Evolutionary conservation across 2,113 vertebrate genomes (phyloP), one percentile per base, ranked within the genome.

Genomic region (Paracanthobrama guichenoti): DNA sequence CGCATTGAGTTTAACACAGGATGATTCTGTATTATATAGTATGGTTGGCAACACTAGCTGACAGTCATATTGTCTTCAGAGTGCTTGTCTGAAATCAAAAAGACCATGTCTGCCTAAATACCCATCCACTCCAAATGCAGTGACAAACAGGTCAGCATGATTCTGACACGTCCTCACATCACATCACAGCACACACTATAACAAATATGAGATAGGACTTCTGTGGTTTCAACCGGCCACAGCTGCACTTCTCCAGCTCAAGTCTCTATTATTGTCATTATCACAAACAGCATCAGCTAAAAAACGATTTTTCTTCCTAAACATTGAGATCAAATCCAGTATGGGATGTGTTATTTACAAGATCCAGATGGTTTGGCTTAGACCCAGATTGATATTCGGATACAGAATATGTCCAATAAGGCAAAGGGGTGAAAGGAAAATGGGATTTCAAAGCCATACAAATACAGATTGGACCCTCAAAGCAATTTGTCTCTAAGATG

Each of bases 371-470:
- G 62, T 69, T 82, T 35, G 59, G 59, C 35, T 42, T 7, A 81
- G 16, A 39, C 62, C 14, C 62, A 20, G 62, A 84, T 66, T 24
- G 44, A 28, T 82, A 78, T 85, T 57, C 22, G 67, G 74, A 42
- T 81, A 67, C 31, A 82, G 62, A 81, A 42, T 22, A 39, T 16
- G 16, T 81, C 18, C 28, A 46, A 87, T 66, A 82, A 72, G 59
- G n/a, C 72, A 79, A 53, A 31, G 20, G 82, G 57, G 53, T 57
- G 31, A 82, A 44, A 66, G 79, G n/a, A 82, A 59, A 85, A 83
- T 80, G 20, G 64, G 48, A 67, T 79, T 87, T 83, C 69, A 83
- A 85, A 85, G 85, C 84, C 55, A 86, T 84, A 73, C 62, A 85
- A 64, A 88, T 48, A 82, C 42, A 72, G 28, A 77, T 67, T 39